phyloP scores from a whole-genome alignment of 2,113 vertebrate species.

The Nicator chloris region DNA sequence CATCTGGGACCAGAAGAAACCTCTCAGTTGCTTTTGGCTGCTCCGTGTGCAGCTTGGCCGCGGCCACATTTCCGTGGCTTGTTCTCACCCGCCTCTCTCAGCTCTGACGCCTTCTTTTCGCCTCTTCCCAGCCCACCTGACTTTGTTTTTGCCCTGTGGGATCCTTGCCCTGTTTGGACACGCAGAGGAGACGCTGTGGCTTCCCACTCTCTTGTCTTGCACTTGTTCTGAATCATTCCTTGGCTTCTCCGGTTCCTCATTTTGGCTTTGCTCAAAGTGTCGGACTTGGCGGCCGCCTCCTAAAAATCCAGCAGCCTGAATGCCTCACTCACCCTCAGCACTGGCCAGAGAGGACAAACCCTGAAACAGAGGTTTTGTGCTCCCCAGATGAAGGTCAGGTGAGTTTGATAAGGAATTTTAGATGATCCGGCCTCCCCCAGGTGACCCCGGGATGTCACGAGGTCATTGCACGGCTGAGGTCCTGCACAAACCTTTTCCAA shows the following conservation, averaged over 20 bases:
- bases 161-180: neutral
- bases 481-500: neutral
- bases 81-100: neutral
- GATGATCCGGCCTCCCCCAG: neutral
- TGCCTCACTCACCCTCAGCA: neutral
- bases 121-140: conserved; percentile 10
- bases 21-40: conserved; percentile 6
- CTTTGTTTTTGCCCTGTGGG: conserved; percentile 7
- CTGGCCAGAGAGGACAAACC: neutral
- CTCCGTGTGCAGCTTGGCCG: neutral
- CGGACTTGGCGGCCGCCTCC: neutral
- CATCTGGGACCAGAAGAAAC: neutral
- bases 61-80: neutral
- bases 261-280: neutral
- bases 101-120: neutral
- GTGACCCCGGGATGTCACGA: neutral
- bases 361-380: neutral
- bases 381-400: neutral
- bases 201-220: conserved; percentile 12
- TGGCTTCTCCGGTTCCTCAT: neutral
- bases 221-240: neutral
- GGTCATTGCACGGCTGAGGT: neutral
- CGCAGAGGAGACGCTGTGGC: neutral
- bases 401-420: neutral
- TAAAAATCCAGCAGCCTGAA: neutral